These are phyloP conservation scores for Aldabrachelys gigantea DNA, from an alignment of 2,113 vertebrate genomes.

Conservation along the genomic window DNA sequence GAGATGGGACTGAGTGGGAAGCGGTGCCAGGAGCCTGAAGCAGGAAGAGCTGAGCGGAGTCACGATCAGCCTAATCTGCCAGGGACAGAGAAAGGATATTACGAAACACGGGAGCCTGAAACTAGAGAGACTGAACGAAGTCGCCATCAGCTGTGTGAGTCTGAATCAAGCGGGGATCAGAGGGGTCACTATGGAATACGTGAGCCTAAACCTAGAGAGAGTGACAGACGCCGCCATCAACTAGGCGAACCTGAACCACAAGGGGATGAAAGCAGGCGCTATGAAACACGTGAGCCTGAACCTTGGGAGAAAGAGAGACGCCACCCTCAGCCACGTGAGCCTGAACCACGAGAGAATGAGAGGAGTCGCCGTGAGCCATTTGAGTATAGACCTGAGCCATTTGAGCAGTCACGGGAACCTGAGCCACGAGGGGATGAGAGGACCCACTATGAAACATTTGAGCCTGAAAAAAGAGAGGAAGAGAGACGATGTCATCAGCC, in stretches of 20 bases:
- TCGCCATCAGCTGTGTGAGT: background rate
- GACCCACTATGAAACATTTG: background rate
- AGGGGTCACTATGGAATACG: background rate
- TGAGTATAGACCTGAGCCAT: background rate
- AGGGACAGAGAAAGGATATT: background rate
- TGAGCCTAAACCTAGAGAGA: background rate
- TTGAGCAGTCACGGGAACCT: background rate
- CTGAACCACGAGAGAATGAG: background rate
- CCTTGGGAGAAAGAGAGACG: background rate
- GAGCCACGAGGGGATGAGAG: fast-evolving
- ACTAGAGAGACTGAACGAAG: background rate
- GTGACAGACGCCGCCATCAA: background rate
- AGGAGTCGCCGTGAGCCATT: background rate
- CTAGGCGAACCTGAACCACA: background rate
- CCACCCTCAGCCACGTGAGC: background rate
- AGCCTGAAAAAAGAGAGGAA: fast-evolving
- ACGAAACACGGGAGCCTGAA: background rate
- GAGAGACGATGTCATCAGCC: background rate
- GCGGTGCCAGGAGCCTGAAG: background rate
- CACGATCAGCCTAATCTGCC: background rate
- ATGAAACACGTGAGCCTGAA: fast-evolving
- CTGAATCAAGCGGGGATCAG: background rate
- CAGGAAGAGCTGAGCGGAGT: background rate
- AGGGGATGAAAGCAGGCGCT: background rate
- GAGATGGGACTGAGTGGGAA: background rate